Evolutionary conservation across 2,797 vertebrate genomes (phyloP).

Genomic region (Parotocinclus haroldoi): DNA sequence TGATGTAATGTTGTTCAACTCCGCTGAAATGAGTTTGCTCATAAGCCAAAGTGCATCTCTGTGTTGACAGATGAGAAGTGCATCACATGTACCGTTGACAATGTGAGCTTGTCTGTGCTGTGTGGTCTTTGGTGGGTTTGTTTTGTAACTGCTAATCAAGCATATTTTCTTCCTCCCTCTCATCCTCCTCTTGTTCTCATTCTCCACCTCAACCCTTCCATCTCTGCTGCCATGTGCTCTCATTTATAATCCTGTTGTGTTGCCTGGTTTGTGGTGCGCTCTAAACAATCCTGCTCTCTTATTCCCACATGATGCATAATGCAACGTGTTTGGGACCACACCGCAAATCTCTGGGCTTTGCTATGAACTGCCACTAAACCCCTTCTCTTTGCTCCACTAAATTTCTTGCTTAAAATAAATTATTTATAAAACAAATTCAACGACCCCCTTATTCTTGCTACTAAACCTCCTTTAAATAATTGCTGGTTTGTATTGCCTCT

Average conservation of each 20-base stretch:
- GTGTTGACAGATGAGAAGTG: not conserved
- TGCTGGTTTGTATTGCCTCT: constrained; percentile 4
- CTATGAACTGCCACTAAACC: constrained; percentile 44
- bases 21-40: not conserved
- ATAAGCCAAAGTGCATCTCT: constrained; percentile 2
- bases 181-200: constrained; percentile 10
- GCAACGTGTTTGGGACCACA: constrained; percentile 44
- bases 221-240: constrained; percentile 30
- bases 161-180: constrained; percentile 41
- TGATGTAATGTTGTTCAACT: constrained; percentile 9
- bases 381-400: constrained; percentile 27
- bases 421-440: constrained; percentile 1
- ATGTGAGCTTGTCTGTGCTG: not conserved
- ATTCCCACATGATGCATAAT: constrained; percentile 55
- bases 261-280: constrained; percentile 38
- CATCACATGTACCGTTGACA: constrained; percentile 22
- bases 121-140: constrained; percentile 9
- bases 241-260: constrained; percentile 51
- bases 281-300: constrained; percentile 49
- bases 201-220: constrained; percentile 13
- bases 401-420: constrained; percentile 19
- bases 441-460: constrained; percentile 12
- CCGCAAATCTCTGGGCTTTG: constrained; percentile 44
- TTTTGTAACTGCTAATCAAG: constrained; percentile 36
- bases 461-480: constrained; percentile 26